phyloP scores from a whole-genome alignment of 2,113 vertebrate genomes.

The Sclerurus mexicanus region DNA sequence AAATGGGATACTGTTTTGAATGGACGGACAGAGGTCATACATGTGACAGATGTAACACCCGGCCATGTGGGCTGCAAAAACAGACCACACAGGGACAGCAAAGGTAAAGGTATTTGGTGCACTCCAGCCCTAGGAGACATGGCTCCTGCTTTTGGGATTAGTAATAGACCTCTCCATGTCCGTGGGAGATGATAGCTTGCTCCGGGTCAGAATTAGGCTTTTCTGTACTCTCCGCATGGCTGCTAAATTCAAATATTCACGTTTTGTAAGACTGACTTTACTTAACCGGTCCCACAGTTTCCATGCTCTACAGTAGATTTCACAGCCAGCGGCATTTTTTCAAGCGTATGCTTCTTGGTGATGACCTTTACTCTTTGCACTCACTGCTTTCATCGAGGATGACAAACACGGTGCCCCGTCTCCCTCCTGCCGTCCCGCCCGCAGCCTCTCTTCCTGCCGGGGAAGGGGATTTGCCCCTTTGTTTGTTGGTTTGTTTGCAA shows the following conservation, averaged over 20 bases:
- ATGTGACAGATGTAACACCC: background rate
- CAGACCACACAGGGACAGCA: background rate
- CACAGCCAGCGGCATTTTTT: background rate
- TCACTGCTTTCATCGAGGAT: accelerated
- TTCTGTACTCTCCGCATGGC: background rate
- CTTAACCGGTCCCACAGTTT: background rate
- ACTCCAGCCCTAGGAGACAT: background rate
- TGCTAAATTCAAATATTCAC: accelerated
- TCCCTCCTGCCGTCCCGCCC: too few relatives aligned
- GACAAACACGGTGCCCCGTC: background rate
- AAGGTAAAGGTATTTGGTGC: background rate
- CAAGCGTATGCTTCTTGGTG: background rate
- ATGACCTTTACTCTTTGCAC: background rate
- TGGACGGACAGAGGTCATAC: background rate
- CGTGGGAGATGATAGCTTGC: background rate
- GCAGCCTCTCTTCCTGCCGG: accelerated
- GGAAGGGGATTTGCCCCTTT: accelerated
- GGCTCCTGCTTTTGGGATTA: background rate
- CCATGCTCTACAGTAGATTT: background rate
- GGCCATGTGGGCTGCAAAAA: accelerated
- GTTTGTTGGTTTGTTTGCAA: background rate
- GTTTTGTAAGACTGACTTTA: background rate
- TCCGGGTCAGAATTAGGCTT: background rate
- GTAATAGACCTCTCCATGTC: background rate
- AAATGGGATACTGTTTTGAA: background rate